phyloP scores from a whole-genome alignment of 1,140 invertebrate species.

The Drosophila mauritiana region DNA sequence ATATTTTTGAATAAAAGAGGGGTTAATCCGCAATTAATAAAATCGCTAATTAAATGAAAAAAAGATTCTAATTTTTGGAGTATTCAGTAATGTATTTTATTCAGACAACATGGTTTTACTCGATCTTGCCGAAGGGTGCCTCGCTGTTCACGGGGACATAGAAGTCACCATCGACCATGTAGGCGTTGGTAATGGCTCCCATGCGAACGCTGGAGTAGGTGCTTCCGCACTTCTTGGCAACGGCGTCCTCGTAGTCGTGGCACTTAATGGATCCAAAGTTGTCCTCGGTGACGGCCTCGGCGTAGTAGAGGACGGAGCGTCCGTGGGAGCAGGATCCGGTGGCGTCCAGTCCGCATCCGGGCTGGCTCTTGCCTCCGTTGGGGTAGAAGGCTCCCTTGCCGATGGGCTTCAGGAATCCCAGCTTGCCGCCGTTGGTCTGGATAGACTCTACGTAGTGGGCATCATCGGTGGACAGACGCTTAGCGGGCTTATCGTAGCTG shows the following conservation, averaged over 20 bases:
- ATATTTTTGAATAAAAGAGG: too few species aligned
- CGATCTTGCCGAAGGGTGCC: conserved; percentile 83
- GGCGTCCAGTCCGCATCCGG: conserved; percentile 85
- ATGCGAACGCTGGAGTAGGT: conserved; percentile 75
- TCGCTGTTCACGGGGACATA: conserved; percentile 73
- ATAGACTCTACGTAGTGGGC: conserved; percentile 84
- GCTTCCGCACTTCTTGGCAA: conserved; percentile 57
- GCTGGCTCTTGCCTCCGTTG: conserved; percentile 85
- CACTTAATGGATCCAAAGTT: conserved; percentile 66
- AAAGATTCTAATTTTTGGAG: neutral
- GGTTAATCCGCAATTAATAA: too few species aligned
- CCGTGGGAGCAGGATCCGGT: conserved; percentile 84
- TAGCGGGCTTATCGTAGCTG: conserved; percentile 60
- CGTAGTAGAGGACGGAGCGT: conserved; percentile 86
- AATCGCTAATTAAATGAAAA: neutral
- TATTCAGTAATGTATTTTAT: conserved; percentile 21
- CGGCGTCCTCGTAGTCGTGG: conserved; percentile 56
- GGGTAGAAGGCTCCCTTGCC: conserved; percentile 86
- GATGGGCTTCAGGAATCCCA: conserved; percentile 85
- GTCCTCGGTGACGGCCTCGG: conserved; percentile 82
- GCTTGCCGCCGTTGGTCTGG: conserved; percentile 86
- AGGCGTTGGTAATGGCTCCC: conserved; percentile 79
- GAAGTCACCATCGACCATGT: conserved; percentile 76
- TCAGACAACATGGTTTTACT: conserved; percentile 24
- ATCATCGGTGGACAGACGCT: conserved; percentile 82